A percentile compares a stretch with the other conserved stretches of the same genome.
Evolutionary conservation across 2,888 invertebrate species (phyloP).

Genomic region (Girardia tigrina): DNA sequence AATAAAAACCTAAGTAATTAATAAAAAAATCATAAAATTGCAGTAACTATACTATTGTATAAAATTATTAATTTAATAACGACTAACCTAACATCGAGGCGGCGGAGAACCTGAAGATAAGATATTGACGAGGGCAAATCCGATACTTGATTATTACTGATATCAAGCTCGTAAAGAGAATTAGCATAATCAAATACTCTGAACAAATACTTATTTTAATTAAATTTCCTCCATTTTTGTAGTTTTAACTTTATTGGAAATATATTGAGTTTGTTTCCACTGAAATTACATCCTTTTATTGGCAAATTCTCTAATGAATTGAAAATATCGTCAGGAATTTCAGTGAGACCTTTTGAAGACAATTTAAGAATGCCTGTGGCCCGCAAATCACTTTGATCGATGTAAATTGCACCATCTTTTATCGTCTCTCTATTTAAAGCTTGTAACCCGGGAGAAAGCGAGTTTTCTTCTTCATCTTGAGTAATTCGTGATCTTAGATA

Average conservation of each 20-base stretch:
- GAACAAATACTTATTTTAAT: not conserved
- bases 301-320: not conserved
- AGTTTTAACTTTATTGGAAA: not conserved
- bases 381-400: not conserved
- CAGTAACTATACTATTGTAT: no score
- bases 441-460: not conserved
- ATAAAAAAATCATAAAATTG: no score
- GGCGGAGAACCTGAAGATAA: not conserved
- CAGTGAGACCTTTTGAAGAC: not conserved
- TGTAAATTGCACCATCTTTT: not conserved
- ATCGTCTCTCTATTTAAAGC: slow-evolving; percentile 17
- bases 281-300: not conserved
- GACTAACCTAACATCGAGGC: slow-evolving; percentile 1
- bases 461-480: not conserved
- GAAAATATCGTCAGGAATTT: not conserved
- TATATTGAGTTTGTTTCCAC: not conserved
- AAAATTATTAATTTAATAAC: no score
- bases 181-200: not conserved
- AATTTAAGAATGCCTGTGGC: not conserved
- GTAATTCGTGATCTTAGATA: not conserved
- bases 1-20: no score
- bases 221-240: no score
- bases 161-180: not conserved
- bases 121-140: not conserved
- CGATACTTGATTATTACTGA: not conserved